phyloP scores from a whole-genome alignment of 1,140 invertebrate genomes.

The Alviniconcha marisindica region DNA sequence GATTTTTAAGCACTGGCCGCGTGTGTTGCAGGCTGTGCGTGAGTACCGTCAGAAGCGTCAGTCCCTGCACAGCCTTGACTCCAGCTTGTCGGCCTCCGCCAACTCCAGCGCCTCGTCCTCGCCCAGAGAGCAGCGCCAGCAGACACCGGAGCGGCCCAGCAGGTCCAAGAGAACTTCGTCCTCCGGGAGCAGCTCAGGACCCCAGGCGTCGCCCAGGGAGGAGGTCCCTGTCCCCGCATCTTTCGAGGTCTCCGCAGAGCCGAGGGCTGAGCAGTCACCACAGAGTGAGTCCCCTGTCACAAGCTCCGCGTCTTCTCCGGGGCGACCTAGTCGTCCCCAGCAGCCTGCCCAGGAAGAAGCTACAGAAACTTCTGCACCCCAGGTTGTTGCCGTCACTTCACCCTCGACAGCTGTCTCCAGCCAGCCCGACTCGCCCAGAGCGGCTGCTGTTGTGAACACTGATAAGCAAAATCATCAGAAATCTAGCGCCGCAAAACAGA shows the following conservation, averaged over 20 bases:
- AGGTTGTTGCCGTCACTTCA: too few species aligned
- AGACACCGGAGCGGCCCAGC: not conserved
- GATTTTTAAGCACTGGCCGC: not conserved
- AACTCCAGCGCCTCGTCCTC: constrained; percentile 25
- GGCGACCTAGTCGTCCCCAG: not conserved
- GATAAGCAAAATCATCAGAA: too few species aligned
- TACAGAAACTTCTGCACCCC: too few species aligned
- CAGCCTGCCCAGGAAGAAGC: not conserved
- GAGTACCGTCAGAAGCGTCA: constrained; percentile 60
- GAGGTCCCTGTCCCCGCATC: not conserved
- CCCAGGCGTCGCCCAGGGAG: not conserved
- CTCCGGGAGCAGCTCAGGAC: not conserved
- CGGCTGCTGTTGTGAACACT: too few species aligned
- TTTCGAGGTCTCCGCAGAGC: not conserved
- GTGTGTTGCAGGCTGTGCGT: constrained; percentile 45
- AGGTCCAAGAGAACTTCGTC: not conserved
- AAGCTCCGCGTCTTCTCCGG: not conserved
- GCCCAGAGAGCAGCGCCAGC: too few species aligned
- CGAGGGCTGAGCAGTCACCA: not conserved
- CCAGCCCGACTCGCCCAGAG: too few species aligned
- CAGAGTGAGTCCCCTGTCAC: too few species aligned
- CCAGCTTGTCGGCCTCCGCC: constrained; percentile 21
- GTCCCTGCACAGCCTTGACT: constrained; percentile 42
- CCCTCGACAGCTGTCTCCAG: too few species aligned
- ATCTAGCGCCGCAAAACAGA: too few species aligned